Base-by-base conservation (phyloP, 2,888 invertebrate genomes). In the Oligia strigilis region DNA sequence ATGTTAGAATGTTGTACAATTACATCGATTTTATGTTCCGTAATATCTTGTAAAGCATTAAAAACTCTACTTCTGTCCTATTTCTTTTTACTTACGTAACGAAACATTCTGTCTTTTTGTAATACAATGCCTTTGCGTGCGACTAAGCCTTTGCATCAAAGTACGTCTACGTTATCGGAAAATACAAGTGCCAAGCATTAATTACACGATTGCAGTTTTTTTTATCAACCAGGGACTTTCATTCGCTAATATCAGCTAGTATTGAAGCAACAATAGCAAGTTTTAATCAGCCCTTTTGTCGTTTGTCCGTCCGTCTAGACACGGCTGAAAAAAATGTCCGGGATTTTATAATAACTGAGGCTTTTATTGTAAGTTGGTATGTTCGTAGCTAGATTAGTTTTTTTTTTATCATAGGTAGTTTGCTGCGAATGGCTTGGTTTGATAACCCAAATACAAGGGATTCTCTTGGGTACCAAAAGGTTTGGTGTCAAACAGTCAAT, bases 211-310 rank as follows among this genome's bases (percentile, higher is more conserved):
- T 84, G 86, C 79, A 73, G 73, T 83, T 85, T 84, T 91, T 91
- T 89, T 90, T 49, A 87, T 85, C 82, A 90, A 79, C 83, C 77
- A 84, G 86, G 83, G 89, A 88, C 83, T 87, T 83, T 83, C 82
- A 88, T 86, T 81, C 86, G 83, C 81, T 90, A 89, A 89, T 90
- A 86, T 79, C 82, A 88, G 88, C 78, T 89, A 84, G 88, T 88
- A 90, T 84, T 91, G 92, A 88, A 90, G 91, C 91, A 92, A 95
- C 95, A 95, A 96, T 95, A 91, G 94, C 92, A 92, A 93, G 92
- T 95, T 96, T 97, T 96, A 97, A 97, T 97, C 95, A 96, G 93
- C 91, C 92, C 93, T 94, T 94, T 96, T 95, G 94, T 95, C 94
- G 93, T 94, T 94, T 93, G 94, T 93, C 92, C 92, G 92, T 93